Conservation (phyloP, 2,888 invertebrate species). For the Mechanitis messenoides region DNA sequence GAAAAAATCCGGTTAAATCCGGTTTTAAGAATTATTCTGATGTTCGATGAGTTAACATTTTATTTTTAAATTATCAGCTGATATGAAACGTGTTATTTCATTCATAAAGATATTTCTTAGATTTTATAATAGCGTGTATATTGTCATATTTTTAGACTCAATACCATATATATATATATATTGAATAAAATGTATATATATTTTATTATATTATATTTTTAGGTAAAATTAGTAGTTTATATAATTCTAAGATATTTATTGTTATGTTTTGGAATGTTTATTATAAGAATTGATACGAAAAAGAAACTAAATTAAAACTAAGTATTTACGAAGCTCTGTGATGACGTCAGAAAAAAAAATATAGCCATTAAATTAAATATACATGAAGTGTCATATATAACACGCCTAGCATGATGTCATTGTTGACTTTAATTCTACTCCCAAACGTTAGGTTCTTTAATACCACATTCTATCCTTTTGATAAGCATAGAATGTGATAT, state of each 20-base stretch:
- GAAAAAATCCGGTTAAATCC: constrained; percentile 34
- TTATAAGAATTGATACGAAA: too few species aligned
- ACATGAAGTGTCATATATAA: background rate
- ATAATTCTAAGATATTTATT: too few species aligned
- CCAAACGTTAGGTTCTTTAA: background rate
- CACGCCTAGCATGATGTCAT: constrained; percentile 5
- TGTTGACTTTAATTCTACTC: constrained; percentile 1
- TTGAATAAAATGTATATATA: too few species aligned
- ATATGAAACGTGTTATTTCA: constrained; percentile 53
- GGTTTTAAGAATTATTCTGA: constrained; percentile 49
- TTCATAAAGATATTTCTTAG: constrained; percentile 26
- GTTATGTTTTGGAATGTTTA: too few species aligned
- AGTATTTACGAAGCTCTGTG: background rate
- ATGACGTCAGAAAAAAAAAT: background rate
- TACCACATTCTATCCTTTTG: background rate
- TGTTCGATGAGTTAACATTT: constrained; percentile 58
- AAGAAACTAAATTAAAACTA: too few species aligned
- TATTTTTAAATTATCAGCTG: constrained; percentile 62
- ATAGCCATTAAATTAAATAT: background rate
- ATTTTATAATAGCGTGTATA: background rate
- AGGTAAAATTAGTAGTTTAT: too few species aligned
- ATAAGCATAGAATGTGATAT: too few species aligned
- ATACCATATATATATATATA: too few species aligned
- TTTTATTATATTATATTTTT: too few species aligned
- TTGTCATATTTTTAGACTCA: too few species aligned